Percentiles rank a stretch among this genome's conserved stretches.
phyloP scores from a whole-genome alignment of 2,113 vertebrate genomes.

The Plectropomus leopardus region DNA sequence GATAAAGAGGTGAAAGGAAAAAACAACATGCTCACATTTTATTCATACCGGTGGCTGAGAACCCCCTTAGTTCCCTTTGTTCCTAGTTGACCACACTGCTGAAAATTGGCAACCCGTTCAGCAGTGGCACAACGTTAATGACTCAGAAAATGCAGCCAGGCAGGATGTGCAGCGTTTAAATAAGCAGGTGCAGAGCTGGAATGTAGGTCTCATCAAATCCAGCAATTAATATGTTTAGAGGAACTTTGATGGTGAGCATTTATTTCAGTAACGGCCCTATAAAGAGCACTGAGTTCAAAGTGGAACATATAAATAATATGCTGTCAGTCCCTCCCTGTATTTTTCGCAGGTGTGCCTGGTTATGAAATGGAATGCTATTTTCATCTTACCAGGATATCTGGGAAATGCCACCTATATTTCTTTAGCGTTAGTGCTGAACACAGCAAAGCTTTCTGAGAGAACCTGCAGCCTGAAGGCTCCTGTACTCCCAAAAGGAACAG shows the following conservation, averaged over 20 bases:
- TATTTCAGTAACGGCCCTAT: constrained; percentile 54
- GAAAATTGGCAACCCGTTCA: constrained; percentile 62
- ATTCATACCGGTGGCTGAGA: constrained; percentile 18
- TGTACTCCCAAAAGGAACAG: constrained; percentile 24
- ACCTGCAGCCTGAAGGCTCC: constrained; percentile 55
- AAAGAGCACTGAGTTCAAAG: constrained; percentile 42
- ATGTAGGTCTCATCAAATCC: constrained; percentile 70
- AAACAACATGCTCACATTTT: not conserved
- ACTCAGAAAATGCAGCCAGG: constrained; percentile 77
- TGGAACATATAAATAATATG: constrained; percentile 17
- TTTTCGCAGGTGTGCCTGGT: constrained; percentile 39
- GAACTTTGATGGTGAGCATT: constrained; percentile 66
- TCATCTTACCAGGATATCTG: constrained; percentile 32
- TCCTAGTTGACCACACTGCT: constrained; percentile 63
- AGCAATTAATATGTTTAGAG: constrained; percentile 75
- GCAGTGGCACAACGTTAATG: constrained; percentile 70
- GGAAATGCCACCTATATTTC: constrained; percentile 58
- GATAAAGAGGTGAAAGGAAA: not conserved
- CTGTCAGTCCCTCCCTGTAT: not conserved
- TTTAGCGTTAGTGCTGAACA: constrained; percentile 54
- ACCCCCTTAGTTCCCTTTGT: constrained; percentile 46
- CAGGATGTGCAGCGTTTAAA: constrained; percentile 68
- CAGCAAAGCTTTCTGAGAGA: constrained; percentile 45
- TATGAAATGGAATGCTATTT: constrained; percentile 64
- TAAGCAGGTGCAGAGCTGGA: constrained; percentile 69